phyloP scores from a whole-genome alignment of 2,113 vertebrate species.

The Barbus barbus region DNA sequence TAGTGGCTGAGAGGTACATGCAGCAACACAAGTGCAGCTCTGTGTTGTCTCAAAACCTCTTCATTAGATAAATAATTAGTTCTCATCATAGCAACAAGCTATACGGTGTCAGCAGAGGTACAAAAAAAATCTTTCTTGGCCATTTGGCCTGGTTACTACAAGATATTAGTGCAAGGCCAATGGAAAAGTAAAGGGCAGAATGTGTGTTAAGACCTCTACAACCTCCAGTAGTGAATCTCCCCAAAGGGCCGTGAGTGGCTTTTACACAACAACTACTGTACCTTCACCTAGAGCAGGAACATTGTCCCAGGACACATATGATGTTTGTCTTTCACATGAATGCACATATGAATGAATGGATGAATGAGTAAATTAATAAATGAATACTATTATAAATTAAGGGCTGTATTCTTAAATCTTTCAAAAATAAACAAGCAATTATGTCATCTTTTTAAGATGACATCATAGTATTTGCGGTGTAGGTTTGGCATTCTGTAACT shows the following conservation, averaged over 20 bases:
- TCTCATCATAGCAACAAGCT: background rate
- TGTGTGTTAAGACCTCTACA: conserved; percentile 64
- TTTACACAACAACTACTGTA: conserved; percentile 17
- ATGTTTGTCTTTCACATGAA: background rate
- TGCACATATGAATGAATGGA: too few species aligned
- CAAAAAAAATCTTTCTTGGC: conserved; percentile 58
- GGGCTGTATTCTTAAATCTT: background rate
- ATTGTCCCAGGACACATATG: background rate
- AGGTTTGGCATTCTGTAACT: background rate
- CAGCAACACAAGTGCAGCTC: background rate
- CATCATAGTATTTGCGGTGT: background rate
- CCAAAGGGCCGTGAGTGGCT: background rate
- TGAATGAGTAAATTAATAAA: background rate
- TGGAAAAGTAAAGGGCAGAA: conserved; percentile 15
- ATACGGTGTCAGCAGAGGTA: background rate
- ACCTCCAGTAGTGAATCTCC: conserved; percentile 41
- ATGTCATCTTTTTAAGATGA: too few species aligned
- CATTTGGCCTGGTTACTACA: conserved; percentile 60
- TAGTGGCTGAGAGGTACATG: too few species aligned
- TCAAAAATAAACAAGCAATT: background rate
- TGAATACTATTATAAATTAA: background rate
- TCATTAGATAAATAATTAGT: too few species aligned
- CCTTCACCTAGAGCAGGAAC: background rate
- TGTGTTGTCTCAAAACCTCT: background rate
- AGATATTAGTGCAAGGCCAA: conserved; percentile 57